phyloP scores from a whole-genome alignment of 2,888 invertebrate species.

The Agonopterix heracliana region DNA sequence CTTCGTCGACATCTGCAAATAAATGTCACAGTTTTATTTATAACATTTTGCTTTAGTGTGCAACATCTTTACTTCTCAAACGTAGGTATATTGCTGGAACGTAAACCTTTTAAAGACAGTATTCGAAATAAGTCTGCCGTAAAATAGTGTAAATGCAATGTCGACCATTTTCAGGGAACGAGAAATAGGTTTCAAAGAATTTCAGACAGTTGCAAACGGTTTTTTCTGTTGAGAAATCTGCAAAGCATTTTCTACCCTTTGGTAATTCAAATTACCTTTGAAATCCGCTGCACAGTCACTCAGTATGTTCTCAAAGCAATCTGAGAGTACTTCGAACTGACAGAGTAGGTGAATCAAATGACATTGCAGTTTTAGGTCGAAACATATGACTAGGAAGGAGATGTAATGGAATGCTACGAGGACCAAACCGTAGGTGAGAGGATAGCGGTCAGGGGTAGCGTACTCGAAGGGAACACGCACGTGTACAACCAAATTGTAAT shows the following conservation, averaged over 20 bases:
- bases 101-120: too few relatives aligned
- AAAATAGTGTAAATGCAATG: too few relatives aligned
- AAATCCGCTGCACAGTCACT: slow-evolving; percentile 33
- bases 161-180: too few relatives aligned
- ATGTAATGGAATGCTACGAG: slow-evolving; percentile 38
- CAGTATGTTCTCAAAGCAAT: slow-evolving; percentile 50
- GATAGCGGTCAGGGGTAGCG: slow-evolving; percentile 29
- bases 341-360: slow-evolving; percentile 54
- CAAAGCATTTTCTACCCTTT: not conserved
- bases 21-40: too few relatives aligned
- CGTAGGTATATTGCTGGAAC: too few relatives aligned
- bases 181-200: too few relatives aligned
- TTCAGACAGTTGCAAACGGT: too few relatives aligned
- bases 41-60: too few relatives aligned
- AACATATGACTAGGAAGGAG: slow-evolving; percentile 53
- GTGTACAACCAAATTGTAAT: slow-evolving; percentile 50
- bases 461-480: slow-evolving; percentile 43
- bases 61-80: too few relatives aligned
- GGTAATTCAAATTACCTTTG: slow-evolving; percentile 23
- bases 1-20: slow-evolving; percentile 3
- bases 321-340: slow-evolving; percentile 44
- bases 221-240: not conserved
- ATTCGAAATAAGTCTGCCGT: too few relatives aligned
- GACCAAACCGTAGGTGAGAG: slow-evolving; percentile 32
- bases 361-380: slow-evolving; percentile 50